Base-by-base conservation (phyloP, 1,140 invertebrate genomes). In the Calliopsis andreniformis region DNA sequence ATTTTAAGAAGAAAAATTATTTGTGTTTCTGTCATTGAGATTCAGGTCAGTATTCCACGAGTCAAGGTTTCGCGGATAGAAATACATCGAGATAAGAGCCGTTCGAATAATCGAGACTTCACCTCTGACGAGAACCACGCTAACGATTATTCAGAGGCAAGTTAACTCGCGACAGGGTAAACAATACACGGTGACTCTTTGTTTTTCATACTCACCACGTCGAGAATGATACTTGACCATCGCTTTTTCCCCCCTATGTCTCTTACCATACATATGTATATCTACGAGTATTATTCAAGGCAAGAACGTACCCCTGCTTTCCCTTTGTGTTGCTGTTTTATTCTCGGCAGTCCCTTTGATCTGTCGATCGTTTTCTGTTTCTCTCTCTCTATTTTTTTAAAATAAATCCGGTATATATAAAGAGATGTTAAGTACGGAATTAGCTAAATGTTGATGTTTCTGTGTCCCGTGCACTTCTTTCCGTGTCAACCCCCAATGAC, bases 401-500 rank as follows among this genome's bases (percentile, higher is more conserved):
- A 42, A 67, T 51, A 61, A 78, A 10, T 77, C 30, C 53, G 67
- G 63, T 83, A 82, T 67, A 66, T 51, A 69, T 82, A 75, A 84
- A 75, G 71, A 75, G 71, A 82, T 89, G 80, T 84, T 88, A 76
- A 87, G 79, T 88, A 79, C 84, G 82, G 49, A 82, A 51, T 83
- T 91, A 88, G 86, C 78, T 90, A 91, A 91, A 91, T 91, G 87
- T 91, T 90, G 87, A 85, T 92, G 86, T 92, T 92, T 92, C 83
- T 92, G 90, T 92, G 91, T 92, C 89, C 78, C 88, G 90, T 92
- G 91, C 89, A 92, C 84, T 91, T 88, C 89, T 91, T 90, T 91
- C 87, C 90, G 88, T 91, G 89, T 91, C 90, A 85, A 89, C 90
- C 81, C 88, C 89, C 82, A 89, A 83, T 81, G 83, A 85, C 82